phyloP scores from a whole-genome alignment of 2,888 invertebrate genomes.

The Cataglyphis albicans region DNA sequence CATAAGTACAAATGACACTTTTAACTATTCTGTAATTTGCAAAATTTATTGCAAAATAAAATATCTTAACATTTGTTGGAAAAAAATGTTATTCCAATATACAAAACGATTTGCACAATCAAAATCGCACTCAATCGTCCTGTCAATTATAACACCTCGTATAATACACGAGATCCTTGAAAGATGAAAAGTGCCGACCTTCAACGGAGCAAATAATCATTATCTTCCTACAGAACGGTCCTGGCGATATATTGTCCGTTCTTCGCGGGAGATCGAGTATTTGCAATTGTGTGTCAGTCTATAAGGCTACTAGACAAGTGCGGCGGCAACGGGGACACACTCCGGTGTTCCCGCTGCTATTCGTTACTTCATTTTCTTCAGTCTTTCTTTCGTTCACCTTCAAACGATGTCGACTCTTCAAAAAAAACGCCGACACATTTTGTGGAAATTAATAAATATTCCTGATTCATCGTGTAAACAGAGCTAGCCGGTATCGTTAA shows the following conservation, averaged over 20 bases:
- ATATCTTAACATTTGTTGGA: background rate
- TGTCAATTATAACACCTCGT: background rate
- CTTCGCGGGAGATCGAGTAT: background rate
- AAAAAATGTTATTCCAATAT: background rate
- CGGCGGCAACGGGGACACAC: background rate
- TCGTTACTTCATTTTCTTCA: constrained; percentile 65
- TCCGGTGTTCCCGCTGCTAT: constrained; percentile 57
- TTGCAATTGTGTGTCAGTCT: constrained; percentile 14
- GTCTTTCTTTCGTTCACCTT: constrained; percentile 34
- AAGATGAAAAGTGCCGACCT: constrained; percentile 81
- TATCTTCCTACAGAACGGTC: constrained; percentile 77
- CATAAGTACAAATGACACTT: background rate
- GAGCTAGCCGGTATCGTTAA: background rate
- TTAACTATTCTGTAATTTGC: background rate
- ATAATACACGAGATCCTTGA: constrained; percentile 13
- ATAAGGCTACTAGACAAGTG: constrained; percentile 64
- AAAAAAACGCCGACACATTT: background rate
- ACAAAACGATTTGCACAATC: background rate
- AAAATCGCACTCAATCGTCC: background rate
- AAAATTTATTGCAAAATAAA: background rate
- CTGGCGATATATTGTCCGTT: constrained; percentile 1
- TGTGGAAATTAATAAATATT: background rate
- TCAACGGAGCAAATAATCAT: constrained; percentile 81
- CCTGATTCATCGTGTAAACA: background rate
- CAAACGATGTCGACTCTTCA: background rate